Percentiles rank a stretch among this genome's conserved stretches.
phyloP scores from a whole-genome alignment of 2,888 invertebrate genomes.

The Nowickia ferox region DNA sequence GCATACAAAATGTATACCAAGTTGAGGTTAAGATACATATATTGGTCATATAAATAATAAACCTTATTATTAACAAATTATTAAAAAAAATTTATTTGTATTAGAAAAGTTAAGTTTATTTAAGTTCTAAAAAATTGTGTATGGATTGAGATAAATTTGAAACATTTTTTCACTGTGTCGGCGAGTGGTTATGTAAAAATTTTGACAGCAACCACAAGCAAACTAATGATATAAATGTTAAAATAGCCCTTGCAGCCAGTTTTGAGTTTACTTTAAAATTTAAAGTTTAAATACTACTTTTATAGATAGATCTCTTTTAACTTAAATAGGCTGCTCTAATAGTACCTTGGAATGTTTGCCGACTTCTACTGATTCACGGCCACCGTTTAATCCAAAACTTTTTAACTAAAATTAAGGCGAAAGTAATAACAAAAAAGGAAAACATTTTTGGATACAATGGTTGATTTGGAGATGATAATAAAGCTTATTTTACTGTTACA shows the following conservation, averaged over 20 bases:
- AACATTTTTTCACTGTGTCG: constrained; percentile 10
- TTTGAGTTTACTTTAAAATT: constrained; percentile 47
- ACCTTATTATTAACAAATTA: background rate
- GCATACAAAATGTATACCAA: constrained; percentile 25
- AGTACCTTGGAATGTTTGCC: constrained; percentile 59
- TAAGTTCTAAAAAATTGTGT: background rate
- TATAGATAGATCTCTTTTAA: background rate
- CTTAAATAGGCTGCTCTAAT: constrained; percentile 19
- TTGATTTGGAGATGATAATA: constrained; percentile 35
- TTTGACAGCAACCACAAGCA: constrained; percentile 62
- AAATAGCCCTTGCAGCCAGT: background rate
- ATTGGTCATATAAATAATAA: constrained; percentile 4
- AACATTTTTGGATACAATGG: constrained; percentile 42
- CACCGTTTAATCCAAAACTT: constrained; percentile 70
- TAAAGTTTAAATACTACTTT: background rate
- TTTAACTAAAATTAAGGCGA: constrained; percentile 73
- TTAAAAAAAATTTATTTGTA: background rate
- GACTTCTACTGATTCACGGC: constrained; percentile 63
- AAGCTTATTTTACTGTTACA: constrained; percentile 37
- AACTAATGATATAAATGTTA: constrained; percentile 11
- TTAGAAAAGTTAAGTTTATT: background rate
- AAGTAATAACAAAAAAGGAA: constrained; percentile 47
- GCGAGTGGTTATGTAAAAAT: constrained; percentile 72
- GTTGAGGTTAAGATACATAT: constrained; percentile 73
- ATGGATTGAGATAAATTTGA: background rate